These are phyloP conservation scores for Ptychoptera albimana DNA, from an alignment of 2,888 invertebrate genomes.

Conservation along the genomic window DNA sequence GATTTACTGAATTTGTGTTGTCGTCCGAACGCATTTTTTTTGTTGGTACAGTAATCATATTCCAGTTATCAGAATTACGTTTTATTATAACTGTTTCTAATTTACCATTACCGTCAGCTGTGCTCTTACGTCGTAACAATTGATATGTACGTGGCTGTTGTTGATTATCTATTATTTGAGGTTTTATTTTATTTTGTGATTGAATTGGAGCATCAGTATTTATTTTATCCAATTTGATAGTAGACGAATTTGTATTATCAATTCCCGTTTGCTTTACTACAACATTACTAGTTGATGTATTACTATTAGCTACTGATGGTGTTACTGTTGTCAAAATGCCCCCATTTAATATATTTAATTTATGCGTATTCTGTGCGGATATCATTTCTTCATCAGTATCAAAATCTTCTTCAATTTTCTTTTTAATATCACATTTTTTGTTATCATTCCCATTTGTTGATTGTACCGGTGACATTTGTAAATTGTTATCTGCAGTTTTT, in stretches of 20 bases:
- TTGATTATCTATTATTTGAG: slow-evolving; percentile 1
- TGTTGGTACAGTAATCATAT: slow-evolving; percentile 6
- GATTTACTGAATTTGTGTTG: background rate
- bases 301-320: background rate
- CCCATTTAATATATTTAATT: background rate
- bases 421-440: too few species aligned
- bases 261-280: background rate
- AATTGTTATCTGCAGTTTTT: slow-evolving; percentile 26
- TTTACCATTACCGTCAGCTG: slow-evolving; percentile 12
- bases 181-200: slow-evolving; percentile 1
- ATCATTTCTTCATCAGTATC: background rate
- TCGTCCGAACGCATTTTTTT: background rate
- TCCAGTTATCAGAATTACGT: slow-evolving; percentile 19
- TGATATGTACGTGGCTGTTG: slow-evolving; percentile 1
- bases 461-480: slow-evolving; percentile 17
- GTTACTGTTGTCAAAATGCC: background rate
- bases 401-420: too few species aligned
- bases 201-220: background rate
- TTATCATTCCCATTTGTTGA: background rate
- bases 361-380: background rate
- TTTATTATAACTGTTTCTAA: slow-evolving; percentile 23
- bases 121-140: slow-evolving; percentile 4
- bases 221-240: background rate
- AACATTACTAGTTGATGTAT: slow-evolving; percentile 3
- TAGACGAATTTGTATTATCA: background rate